Base-by-base conservation (phyloP, 2,113 vertebrate genomes). In the Diadophis punctatus region DNA sequence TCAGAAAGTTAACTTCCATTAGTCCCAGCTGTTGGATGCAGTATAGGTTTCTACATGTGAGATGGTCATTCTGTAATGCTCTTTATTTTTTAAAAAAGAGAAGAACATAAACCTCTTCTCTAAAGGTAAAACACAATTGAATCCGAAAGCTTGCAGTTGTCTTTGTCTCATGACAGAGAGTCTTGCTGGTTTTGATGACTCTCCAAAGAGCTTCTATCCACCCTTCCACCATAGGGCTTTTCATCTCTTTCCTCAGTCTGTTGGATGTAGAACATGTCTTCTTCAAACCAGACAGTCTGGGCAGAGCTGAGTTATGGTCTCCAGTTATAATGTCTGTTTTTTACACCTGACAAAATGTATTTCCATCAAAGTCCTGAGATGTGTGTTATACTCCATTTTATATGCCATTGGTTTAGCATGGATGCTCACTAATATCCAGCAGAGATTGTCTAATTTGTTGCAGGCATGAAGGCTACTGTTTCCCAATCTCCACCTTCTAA, bases 321-420 rank as follows among this genome's bases (percentile, higher is more conserved):
- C 58, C 34, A 20, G 46, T 68, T 74, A 88, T 88, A n/a, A 58
- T 84, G 39, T 48, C 51, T 80, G 55, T 91, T 58, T 88, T 58
- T 88, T 88, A 60, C 30, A 86, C 43, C 90, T 63, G 58, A 74
- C 58, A 52, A 92, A 86, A 88, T 43, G 86, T 53, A 25, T 68
- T 87, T 52, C 63, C 86, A 87, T 91, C 91, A 87, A 51, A 52
- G 87, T 52, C 53, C 60, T 27, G 27, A 80, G 60, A 80, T 88
- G 63, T 92, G 51, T 80, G 25, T 27, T 63, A 55, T 86, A 60
- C 88, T 92, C 68, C 46, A 49, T 92, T 63, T 90, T 90, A 90
- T 89, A 90, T 86, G 8, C 30, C 53, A 90, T 48, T 90, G 68
- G 91, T 53, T 91, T 91, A 87, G 56, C 52, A 60, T 90, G 88